Evolutionary conservation across 2,888 invertebrate species (phyloP), one percentile per base, ranked within the genome.

Genomic region (Hesperia comma): DNA sequence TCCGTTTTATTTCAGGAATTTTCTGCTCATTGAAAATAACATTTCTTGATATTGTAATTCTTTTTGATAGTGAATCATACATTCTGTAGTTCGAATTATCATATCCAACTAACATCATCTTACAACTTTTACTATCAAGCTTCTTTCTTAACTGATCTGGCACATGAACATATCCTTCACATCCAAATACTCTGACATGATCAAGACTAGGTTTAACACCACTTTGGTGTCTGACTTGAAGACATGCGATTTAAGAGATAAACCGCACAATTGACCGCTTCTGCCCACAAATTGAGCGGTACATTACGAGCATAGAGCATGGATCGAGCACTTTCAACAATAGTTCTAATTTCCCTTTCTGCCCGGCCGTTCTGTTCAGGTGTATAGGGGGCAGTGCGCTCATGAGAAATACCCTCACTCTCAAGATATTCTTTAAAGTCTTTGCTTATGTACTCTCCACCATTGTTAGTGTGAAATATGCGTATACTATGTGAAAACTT

Each of bases 291-390:
- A 49, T 67, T 51, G 4, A 72, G 15, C n/a, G 72, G 61, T 0
- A 73, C 26, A 55, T 68, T 70, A 57, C 63, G 17, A 64, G 60
- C 37, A 37, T 37, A 37, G 6, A 37, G 8, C 54, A 67, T 70
- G 21, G 66, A 56, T 37, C 71, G 49, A 33, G 69, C 77, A 62
- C 64, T 70, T 63, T 74, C 74, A 10, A 74, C 54, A 1, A 75
- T 62, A 0, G 73, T 71, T 4, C 71, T 37, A 40, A 64, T 70
- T 62, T 73, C 71, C 33, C 77, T 58, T 58, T 78, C 78, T 8
- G 75, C 73, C 5, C 72, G 26, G 3, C 77, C 76, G 51, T 78
- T 79, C 63, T 79, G 75, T 54, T 78, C 64, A 21, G 79, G 74
- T 0, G 69, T 67, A 12, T 67, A 69, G 0, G 67, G 67, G 17